These are phyloP conservation scores for Lepus europaeus DNA, from an alignment of 2,113 vertebrate species.

Conservation along the genomic window DNA sequence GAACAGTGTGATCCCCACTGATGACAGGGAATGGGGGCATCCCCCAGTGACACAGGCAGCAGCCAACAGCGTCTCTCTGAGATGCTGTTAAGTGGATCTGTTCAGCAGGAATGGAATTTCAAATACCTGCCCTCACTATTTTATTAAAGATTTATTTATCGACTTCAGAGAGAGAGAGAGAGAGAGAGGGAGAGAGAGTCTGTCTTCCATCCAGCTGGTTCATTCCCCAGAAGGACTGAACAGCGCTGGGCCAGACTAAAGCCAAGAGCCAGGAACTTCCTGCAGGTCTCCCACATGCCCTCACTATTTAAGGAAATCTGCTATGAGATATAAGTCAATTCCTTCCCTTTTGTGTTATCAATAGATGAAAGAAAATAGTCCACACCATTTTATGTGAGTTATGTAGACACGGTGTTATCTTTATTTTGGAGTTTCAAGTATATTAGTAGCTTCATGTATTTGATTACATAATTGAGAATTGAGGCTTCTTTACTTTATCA, in stretches of 20 bases:
- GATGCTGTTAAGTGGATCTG: neutral
- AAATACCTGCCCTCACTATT: too few relatives aligned
- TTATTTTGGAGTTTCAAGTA: neutral
- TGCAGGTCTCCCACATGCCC: too few relatives aligned
- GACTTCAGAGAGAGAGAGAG: too few relatives aligned
- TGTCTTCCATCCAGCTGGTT: too few relatives aligned
- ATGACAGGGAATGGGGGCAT: neutral
- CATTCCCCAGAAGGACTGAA: too few relatives aligned
- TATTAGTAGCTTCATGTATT: neutral
- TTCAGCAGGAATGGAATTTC: neutral
- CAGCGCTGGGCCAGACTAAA: too few relatives aligned
- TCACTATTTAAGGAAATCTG: neutral
- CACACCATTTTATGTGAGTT: neutral
- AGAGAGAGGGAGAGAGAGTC: too few relatives aligned
- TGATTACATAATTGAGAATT: neutral
- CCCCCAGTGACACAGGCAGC: fast-evolving
- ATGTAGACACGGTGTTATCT: neutral
- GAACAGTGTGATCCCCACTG: fast-evolving
- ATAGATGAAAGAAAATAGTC: neutral
- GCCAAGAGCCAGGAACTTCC: too few relatives aligned
- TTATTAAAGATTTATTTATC: too few relatives aligned
- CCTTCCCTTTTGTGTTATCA: neutral
- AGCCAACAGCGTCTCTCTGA: neutral
- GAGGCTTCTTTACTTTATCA: neutral
- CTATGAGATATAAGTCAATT: neutral